A percentile compares a stretch with the other conserved stretches of the same genome.
Evolutionary conservation across 2,113 vertebrate genomes (phyloP).

Genomic region (Porphyrio hochstetteri): DNA sequence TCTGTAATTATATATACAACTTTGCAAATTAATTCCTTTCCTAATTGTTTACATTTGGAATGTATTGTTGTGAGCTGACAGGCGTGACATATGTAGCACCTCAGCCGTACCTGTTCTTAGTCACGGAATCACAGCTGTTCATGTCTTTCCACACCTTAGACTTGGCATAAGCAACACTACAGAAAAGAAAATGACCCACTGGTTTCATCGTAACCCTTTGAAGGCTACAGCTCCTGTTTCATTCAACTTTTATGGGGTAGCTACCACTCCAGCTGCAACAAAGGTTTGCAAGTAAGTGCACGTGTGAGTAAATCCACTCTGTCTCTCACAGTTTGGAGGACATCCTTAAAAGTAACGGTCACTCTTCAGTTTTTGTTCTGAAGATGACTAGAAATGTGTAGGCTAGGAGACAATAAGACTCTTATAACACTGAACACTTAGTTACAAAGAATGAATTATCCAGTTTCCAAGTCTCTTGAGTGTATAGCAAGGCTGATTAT

Average conservation of each 20-base stretch:
- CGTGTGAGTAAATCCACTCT: background rate
- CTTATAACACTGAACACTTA: background rate
- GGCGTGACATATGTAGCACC: background rate
- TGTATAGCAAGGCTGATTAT: background rate
- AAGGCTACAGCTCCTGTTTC: constrained; percentile 94
- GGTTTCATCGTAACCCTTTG: constrained; percentile 98
- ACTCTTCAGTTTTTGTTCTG: background rate
- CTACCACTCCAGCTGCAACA: constrained; percentile 84
- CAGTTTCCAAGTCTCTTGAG: background rate
- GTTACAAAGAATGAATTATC: background rate
- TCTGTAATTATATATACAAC: background rate
- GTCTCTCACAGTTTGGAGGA: background rate
- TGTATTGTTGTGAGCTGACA: background rate
- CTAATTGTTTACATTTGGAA: background rate
- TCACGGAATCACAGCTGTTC: background rate
- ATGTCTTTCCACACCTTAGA: background rate
- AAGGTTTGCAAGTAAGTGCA: constrained; percentile 96
- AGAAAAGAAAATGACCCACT: constrained; percentile 89
- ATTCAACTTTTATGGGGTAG: constrained; percentile 93
- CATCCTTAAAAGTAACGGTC: background rate
- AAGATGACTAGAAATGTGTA: background rate
- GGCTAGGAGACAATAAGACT: background rate
- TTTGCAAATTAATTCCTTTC: background rate
- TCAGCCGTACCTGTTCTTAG: constrained; percentile 18
- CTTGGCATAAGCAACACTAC: background rate